Conservation (phyloP, 2,797 vertebrate genomes). For the Acanthurus tractus region DNA sequence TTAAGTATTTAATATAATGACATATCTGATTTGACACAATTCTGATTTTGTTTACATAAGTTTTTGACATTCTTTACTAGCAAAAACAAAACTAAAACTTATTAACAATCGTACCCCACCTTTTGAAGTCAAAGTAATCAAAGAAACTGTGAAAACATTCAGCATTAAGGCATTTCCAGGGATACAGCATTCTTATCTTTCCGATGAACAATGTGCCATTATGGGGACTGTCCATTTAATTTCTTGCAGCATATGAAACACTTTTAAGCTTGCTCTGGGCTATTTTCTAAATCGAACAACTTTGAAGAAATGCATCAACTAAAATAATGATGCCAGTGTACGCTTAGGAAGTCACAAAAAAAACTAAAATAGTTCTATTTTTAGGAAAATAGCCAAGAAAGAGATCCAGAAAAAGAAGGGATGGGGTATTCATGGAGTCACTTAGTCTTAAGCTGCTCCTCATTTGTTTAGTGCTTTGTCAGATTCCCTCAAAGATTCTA, state of each 20-base stretch:
- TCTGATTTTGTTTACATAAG: too few relatives aligned
- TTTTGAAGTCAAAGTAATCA: neutral
- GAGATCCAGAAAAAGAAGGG: neutral
- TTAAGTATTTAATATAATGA: too few relatives aligned
- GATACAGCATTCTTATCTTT: slow-evolving; percentile 10
- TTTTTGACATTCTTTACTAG: too few relatives aligned
- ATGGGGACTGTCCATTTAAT: neutral
- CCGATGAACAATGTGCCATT: slow-evolving; percentile 2
- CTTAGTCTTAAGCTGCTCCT: neutral
- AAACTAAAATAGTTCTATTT: neutral
- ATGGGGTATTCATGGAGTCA: neutral
- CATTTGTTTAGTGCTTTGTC: slow-evolving; percentile 12
- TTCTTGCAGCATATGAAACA: neutral
- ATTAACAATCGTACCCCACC: neutral
- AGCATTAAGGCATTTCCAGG: slow-evolving; percentile 10
- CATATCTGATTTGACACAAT: too few relatives aligned
- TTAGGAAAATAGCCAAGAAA: slow-evolving; percentile 5
- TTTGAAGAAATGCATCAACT: slow-evolving; percentile 1
- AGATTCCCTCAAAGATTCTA: slow-evolving; percentile 4
- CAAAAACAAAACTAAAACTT: neutral
- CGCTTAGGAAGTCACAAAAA: slow-evolving; percentile 6
- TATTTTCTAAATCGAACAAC: slow-evolving; percentile 1
- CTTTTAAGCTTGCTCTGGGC: neutral
- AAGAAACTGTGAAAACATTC: neutral
- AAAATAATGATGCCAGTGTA: slow-evolving; percentile 18